Evolutionary conservation across 2,797 vertebrate species (phyloP), one percentile per base, ranked within the genome.

Genomic region (Erpetoichthys calabaricus): DNA sequence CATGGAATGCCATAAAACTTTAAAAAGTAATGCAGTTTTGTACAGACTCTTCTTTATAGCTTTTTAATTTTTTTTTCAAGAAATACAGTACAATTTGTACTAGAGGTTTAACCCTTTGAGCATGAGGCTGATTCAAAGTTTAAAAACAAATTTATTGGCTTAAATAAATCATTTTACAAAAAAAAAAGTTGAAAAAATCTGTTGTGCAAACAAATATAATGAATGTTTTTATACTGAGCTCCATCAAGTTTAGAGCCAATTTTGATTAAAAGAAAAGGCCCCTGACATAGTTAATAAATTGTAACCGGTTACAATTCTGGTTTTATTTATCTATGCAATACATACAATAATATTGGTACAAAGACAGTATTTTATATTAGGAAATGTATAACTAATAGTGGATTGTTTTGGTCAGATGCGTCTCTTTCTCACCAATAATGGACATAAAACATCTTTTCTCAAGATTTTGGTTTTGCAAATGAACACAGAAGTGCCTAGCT

Each of bases 101-200:
- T 89, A 92, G 86, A 89, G 82, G 80, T 90, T 94, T 94, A 94
- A 96, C 93, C 90, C 90, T 97, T 96, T 92, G 90, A 95, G 92
- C 90, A 92, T 87, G 87, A 90, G 86, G 82, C 86, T 82, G 75
- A 49, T 49, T 7, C 47, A 49, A 49, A 3, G 47, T 49, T 49
- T 49, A 7, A 25, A 49, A 49, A 3, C 56, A 74, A 60, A 71
- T 66, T 64, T 76, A 77, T 86, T 87, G 86, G 83, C 88, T 85
- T 91, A 92, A 92, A 93, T 94, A 94, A 94, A 81, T 89, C 86
- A 82, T 89, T 83, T 84, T 86, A 94, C 90, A 49, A 49, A 86
- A 87, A 25, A 25, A 25, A 25, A 25, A 25, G 25, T 25, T 25
- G 25, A 25, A 25, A 25, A 25, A 25, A 25, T 25, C 80, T 86